Conservation (phyloP, 2,113 vertebrate genomes). For the Anolis carolinensis region DNA sequence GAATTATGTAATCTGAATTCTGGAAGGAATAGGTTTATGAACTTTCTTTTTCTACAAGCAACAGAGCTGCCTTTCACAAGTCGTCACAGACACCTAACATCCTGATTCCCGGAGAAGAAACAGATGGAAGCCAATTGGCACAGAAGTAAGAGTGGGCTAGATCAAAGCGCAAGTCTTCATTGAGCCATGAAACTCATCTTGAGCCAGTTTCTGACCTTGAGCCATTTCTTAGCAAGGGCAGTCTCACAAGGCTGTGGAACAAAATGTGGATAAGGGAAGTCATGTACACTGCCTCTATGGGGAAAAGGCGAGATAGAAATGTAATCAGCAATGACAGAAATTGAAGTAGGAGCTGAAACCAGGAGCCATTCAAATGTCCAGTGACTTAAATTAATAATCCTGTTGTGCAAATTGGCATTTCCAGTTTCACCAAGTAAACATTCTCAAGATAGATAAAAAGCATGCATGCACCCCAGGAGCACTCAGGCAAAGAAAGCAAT, state of each 20-base stretch:
- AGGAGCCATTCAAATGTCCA: background rate
- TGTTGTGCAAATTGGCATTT: conserved; percentile 42
- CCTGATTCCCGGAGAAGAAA: no score
- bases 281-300: background rate
- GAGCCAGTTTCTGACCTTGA: no score
- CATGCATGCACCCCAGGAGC: background rate
- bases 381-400: conserved; percentile 50
- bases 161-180: no score
- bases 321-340: background rate
- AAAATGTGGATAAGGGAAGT: background rate
- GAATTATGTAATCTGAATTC: background rate
- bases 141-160: no score
- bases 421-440: conserved; percentile 1
- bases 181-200: no score
- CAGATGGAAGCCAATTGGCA: background rate
- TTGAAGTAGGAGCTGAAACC: accelerated
- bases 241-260: background rate
- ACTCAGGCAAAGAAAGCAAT: background rate
- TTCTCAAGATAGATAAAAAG: conserved; percentile 40
- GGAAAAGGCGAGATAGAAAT: background rate
- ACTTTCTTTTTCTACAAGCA: accelerated
- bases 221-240: no score
- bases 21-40: background rate
- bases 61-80: accelerated
- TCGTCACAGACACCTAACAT: accelerated